Evolutionary conservation across 92 coral and sea anemone genomes (phyloP).

Genomic region (Phenganax subtilis): DNA sequence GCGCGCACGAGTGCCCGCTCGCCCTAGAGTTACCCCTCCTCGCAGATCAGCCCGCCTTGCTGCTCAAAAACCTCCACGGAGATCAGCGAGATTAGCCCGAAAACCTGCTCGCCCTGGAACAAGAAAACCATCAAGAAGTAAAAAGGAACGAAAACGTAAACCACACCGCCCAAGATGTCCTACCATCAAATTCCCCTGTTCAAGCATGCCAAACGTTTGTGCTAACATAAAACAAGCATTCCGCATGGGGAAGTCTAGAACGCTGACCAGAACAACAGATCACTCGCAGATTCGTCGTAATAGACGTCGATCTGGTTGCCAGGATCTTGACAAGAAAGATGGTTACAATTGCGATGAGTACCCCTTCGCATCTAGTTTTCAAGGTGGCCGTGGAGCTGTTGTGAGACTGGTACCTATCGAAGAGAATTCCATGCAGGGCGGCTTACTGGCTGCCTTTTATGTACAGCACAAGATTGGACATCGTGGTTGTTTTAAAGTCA

Average conservation of each 20-base stretch:
- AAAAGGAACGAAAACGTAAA: too few species aligned
- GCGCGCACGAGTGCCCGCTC: too few species aligned
- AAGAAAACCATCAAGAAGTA: too few species aligned
- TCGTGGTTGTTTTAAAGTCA: not conserved
- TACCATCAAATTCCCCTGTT: not conserved
- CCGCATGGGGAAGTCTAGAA: not conserved
- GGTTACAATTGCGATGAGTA: not conserved
- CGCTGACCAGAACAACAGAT: not conserved
- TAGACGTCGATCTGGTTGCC: not conserved
- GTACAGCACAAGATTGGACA: not conserved
- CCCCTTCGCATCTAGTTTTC: not conserved
- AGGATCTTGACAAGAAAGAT: not conserved
- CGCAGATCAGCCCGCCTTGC: too few species aligned
- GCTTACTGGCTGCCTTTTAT: not conserved
- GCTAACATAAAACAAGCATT: not conserved
- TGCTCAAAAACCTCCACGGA: too few species aligned
- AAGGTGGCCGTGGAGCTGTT: not conserved
- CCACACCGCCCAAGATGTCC: not conserved
- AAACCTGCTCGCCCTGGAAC: too few species aligned
- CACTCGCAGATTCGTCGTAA: not conserved
- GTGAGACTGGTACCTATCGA: not conserved
- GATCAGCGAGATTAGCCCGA: too few species aligned
- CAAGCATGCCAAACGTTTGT: not conserved
- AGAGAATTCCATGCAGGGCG: not conserved
- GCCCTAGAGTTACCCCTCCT: too few species aligned